Evolutionary conservation across 2,797 vertebrate species (phyloP).

Genomic region (Bradypodion pumilum): DNA sequence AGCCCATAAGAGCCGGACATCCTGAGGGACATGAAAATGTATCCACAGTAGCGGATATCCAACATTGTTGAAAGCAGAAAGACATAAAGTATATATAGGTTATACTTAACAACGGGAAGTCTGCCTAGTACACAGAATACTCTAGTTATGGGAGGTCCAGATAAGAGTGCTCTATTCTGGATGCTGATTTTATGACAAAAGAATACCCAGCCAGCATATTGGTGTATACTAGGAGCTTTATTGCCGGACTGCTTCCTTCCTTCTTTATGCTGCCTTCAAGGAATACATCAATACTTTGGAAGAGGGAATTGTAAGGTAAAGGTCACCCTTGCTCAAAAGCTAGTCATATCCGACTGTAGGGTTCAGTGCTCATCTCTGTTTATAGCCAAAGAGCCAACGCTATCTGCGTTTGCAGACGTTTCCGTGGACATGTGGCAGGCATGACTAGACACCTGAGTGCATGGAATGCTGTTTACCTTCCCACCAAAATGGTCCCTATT

Average conservation of each 20-base stretch:
- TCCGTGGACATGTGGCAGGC: no score
- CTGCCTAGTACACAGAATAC: background rate
- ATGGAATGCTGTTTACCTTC: no score
- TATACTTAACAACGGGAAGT: slow-evolving; percentile 9
- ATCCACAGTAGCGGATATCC: slow-evolving; percentile 32
- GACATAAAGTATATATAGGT: slow-evolving; percentile 15
- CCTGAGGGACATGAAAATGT: slow-evolving; percentile 22
- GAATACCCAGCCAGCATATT: slow-evolving; percentile 50
- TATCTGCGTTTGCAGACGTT: no score
- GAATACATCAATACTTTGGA: slow-evolving; percentile 53
- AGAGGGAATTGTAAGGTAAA: no score
- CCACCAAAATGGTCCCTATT: no score
- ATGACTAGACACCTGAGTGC: no score
- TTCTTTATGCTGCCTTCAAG: slow-evolving; percentile 45
- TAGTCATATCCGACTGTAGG: no score
- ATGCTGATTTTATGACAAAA: slow-evolving; percentile 62
- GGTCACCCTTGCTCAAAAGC: no score
- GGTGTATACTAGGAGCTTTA: slow-evolving; percentile 62
- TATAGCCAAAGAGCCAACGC: no score
- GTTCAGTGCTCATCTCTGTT: no score
- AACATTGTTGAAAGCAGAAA: slow-evolving; percentile 22
- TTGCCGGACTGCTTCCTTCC: slow-evolving; percentile 43
- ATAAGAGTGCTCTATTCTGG: slow-evolving; percentile 10
- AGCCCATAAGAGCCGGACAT: slow-evolving; percentile 5
- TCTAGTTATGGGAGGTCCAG: slow-evolving; percentile 22